These are phyloP conservation scores for Labeo catla DNA, from an alignment of 2,113 vertebrate species.

Conservation along the genomic window DNA sequence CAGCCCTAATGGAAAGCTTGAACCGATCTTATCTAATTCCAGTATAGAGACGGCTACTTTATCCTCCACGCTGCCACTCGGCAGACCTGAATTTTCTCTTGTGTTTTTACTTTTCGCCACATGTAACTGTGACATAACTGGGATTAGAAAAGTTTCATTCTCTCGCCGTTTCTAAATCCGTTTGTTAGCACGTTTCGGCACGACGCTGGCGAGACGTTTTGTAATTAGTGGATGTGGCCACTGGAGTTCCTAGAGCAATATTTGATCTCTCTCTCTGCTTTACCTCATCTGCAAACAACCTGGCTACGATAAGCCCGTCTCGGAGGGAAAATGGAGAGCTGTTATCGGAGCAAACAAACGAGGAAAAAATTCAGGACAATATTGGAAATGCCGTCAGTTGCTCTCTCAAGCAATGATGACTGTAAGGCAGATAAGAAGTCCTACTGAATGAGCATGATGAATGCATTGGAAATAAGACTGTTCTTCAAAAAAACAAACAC, in stretches of 20 bases:
- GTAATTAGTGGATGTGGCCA: slow-evolving; percentile 37
- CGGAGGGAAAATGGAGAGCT: slow-evolving; percentile 12
- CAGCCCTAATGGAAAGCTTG: slow-evolving; percentile 31
- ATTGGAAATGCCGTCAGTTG: background rate
- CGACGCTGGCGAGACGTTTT: slow-evolving; percentile 38
- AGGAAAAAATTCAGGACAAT: background rate
- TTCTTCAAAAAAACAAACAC: background rate
- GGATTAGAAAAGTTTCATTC: slow-evolving; percentile 14
- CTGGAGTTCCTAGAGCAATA: slow-evolving; percentile 39
- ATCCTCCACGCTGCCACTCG: slow-evolving; percentile 10
- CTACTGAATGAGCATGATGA: background rate
- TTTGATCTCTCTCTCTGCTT: slow-evolving; percentile 37
- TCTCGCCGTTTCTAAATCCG: slow-evolving; percentile 10
- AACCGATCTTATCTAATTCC: slow-evolving; percentile 41
- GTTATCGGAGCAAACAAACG: slow-evolving; percentile 17
- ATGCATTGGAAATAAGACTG: background rate
- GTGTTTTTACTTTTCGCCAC: background rate
- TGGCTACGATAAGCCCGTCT: background rate
- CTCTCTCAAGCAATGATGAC: background rate
- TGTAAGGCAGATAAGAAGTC: slow-evolving; percentile 16
- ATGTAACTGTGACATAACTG: background rate
- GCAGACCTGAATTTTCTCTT: background rate
- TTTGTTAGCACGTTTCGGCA: slow-evolving; percentile 35
- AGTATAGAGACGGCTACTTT: slow-evolving; percentile 24
- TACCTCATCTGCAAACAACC: slow-evolving; percentile 39